Evolutionary conservation across 2,113 vertebrate species (phyloP).

Genomic region (Pseudopipra pipra): DNA sequence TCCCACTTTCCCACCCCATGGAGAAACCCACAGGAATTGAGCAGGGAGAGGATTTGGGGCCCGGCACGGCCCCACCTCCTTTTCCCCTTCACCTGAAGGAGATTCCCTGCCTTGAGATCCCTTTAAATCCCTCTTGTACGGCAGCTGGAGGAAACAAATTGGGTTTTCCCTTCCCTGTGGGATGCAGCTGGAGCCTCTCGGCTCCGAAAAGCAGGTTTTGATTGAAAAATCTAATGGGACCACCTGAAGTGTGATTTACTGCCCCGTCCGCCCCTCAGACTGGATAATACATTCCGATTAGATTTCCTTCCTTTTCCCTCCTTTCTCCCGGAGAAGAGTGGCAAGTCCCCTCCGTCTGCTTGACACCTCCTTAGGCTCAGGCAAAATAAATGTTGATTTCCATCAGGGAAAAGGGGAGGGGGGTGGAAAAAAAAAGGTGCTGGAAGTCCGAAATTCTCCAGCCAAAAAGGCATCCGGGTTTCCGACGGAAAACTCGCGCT

Average conservation of each 20-base stretch:
- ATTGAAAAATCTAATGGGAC: conserved; percentile 34
- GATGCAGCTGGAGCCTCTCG: background rate
- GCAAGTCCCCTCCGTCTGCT: conserved; percentile 1
- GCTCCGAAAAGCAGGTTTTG: background rate
- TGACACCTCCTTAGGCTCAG: conserved; percentile 48
- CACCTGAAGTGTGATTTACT: conserved; percentile 42
- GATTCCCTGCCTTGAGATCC: background rate
- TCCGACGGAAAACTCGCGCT: background rate
- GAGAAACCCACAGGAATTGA: background rate
- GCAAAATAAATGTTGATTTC: conserved; percentile 63
- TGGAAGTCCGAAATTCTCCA: conserved; percentile 17
- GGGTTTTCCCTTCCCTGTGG: background rate
- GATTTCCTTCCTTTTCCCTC: conserved; percentile 11
- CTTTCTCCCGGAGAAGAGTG: background rate
- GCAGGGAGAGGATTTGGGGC: background rate
- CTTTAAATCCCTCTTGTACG: background rate
- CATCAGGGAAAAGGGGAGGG: background rate
- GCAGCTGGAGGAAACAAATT: background rate
- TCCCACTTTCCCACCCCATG: fast-evolving
- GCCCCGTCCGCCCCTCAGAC: background rate
- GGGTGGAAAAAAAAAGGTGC: background rate
- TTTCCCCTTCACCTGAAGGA: background rate
- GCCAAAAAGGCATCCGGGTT: background rate
- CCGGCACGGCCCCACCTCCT: background rate
- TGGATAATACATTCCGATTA: conserved; percentile 53